Conservation (phyloP, 2,113 vertebrate genomes). For the Heterotilapia buettikoferi region DNA sequence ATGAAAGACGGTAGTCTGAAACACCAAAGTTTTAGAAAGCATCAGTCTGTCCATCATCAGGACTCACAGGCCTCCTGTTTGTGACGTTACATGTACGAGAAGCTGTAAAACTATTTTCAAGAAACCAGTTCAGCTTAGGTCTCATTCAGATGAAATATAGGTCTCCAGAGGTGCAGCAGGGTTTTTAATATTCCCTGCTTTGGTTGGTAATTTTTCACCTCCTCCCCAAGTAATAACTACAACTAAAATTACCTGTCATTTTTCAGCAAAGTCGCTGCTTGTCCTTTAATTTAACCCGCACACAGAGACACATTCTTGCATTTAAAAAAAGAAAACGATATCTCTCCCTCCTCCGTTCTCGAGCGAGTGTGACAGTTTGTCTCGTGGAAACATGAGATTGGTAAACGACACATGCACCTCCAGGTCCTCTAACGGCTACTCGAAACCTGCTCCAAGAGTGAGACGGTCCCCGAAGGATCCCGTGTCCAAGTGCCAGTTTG, state of each 20-base stretch:
- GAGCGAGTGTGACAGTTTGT: background rate
- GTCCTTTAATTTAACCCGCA: background rate
- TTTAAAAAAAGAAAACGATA: rapidly evolving
- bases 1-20: background rate
- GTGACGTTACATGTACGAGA: background rate
- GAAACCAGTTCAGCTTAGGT: background rate
- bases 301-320: background rate
- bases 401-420: background rate
- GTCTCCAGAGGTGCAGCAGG: background rate
- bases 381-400: background rate
- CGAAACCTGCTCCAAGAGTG: background rate
- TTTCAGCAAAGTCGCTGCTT: background rate
- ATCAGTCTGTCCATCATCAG: background rate
- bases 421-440: background rate
- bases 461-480: background rate
- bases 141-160: background rate
- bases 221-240: background rate
- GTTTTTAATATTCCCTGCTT: background rate
- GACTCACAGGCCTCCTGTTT: background rate
- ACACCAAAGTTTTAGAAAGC: background rate
- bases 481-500: background rate
- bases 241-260: background rate
- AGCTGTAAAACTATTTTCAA: background rate
- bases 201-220: background rate
- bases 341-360: background rate